Percentiles rank a stretch among this genome's conserved stretches.
These are phyloP conservation scores for Machaerirhynchus nigripectus DNA, from an alignment of 2,113 vertebrate genomes.

Conservation along the genomic window DNA sequence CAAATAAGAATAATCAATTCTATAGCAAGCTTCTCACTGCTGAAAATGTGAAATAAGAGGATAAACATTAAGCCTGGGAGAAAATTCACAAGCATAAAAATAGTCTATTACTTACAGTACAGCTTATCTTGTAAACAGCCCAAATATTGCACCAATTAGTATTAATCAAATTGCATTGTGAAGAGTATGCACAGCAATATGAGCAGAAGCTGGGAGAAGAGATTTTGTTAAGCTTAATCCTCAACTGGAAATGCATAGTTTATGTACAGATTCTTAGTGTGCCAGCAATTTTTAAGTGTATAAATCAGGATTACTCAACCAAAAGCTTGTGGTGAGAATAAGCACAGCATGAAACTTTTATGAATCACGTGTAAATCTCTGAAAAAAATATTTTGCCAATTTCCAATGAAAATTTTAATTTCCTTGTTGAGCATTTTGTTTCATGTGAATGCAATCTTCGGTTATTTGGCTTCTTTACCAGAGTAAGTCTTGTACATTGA, in stretches of 20 bases:
- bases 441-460: not conserved
- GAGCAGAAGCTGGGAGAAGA: constrained; percentile 57
- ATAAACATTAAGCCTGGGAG: not conserved
- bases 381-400: not conserved
- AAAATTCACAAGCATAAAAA: not conserved
- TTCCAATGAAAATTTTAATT: not conserved
- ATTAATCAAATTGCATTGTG: constrained; percentile 6
- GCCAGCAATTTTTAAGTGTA: not conserved
- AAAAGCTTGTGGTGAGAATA: not conserved
- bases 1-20: not conserved
- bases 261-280: constrained; percentile 25
- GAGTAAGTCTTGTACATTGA: not conserved
- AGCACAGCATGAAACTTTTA: not conserved
- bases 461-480: not conserved
- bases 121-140: constrained; percentile 74
- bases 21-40: not conserved
- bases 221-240: constrained; percentile 40
- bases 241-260: constrained; percentile 55
- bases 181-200: constrained; percentile 43
- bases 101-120: not conserved
- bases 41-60: not conserved
- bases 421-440: not conserved
- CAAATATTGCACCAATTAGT: constrained; percentile 35
- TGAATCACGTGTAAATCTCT: not conserved
- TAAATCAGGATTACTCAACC: not conserved